A percentile compares a stretch with the other conserved stretches of the same genome.
These are phyloP conservation scores for Melieria picta DNA, from an alignment of 2,888 invertebrate species.

Conservation along the genomic window DNA sequence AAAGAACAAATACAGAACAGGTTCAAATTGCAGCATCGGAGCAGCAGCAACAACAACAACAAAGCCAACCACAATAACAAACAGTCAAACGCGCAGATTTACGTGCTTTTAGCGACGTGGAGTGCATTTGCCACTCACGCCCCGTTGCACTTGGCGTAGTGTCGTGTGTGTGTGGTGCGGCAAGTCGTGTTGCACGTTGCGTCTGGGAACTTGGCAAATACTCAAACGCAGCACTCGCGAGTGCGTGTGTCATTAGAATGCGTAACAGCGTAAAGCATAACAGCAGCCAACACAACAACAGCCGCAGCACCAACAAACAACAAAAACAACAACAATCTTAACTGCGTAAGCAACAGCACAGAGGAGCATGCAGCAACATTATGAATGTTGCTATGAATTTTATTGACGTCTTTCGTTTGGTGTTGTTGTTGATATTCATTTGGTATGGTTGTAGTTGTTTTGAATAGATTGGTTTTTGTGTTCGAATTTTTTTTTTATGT, in stretches of 20 bases:
- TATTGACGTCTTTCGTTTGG: too few species aligned
- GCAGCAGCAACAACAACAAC: not conserved
- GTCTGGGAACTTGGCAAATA: not conserved
- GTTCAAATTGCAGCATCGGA: constrained; percentile 7
- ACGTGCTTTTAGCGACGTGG: not conserved
- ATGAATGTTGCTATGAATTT: not conserved
- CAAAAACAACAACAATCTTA: not conserved
- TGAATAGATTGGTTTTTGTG: too few species aligned
- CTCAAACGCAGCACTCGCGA: not conserved
- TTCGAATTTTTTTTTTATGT: too few species aligned
- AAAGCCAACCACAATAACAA: not conserved
- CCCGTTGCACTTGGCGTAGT: not conserved
- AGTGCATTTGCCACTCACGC: too few species aligned
- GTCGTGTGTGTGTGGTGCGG: not conserved
- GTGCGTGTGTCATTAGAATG: constrained; percentile 14
- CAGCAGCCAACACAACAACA: not conserved
- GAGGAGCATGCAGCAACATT: not conserved
- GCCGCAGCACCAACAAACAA: not conserved
- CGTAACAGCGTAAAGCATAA: not conserved
- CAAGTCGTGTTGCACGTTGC: not conserved
- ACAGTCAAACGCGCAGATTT: not conserved
- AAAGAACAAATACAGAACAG: constrained; percentile 5
- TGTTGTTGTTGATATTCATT: too few species aligned
- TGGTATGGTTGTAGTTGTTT: too few species aligned
- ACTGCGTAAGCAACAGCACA: not conserved